Conservation (phyloP, 2,113 vertebrate genomes). For the Plecturocebus donacophilus region DNA sequence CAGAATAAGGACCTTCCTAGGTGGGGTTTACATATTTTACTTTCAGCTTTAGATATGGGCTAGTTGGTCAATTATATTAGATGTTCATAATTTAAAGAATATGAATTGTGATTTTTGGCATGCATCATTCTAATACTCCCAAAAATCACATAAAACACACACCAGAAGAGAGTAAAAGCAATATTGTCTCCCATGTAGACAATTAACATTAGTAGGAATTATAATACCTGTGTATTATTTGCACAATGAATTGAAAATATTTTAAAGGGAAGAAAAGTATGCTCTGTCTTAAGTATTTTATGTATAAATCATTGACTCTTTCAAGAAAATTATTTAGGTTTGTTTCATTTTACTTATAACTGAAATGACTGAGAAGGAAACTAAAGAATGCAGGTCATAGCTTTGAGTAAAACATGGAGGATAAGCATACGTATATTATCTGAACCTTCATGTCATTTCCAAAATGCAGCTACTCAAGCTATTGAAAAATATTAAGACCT, state of each 20-base stretch:
- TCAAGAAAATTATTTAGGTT: not conserved
- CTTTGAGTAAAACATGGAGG: not conserved
- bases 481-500: constrained; percentile 44
- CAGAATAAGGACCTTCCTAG: not conserved
- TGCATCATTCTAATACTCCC: not conserved
- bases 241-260: not conserved
- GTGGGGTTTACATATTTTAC: not conserved
- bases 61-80: not conserved
- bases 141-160: not conserved
- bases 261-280: not conserved
- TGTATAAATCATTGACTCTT: constrained; percentile 1
- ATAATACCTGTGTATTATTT: not conserved
- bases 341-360: constrained; percentile 44
- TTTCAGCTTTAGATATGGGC: not conserved
- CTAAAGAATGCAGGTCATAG: not conserved
- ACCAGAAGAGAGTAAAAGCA: not conserved
- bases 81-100: constrained; percentile 21
- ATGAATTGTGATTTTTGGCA: not conserved
- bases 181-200: not conserved
- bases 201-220: constrained; percentile 25
- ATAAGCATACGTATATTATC: not conserved
- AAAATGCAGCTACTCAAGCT: constrained; percentile 17
- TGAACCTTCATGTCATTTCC: constrained; percentile 28
- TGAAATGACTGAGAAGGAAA: constrained; percentile 20
- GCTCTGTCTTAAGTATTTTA: not conserved